Percentiles rank a stretch among this genome's conserved stretches.
phyloP scores from a whole-genome alignment of 2,888 invertebrate species.

The Epirrhoe alternata region DNA sequence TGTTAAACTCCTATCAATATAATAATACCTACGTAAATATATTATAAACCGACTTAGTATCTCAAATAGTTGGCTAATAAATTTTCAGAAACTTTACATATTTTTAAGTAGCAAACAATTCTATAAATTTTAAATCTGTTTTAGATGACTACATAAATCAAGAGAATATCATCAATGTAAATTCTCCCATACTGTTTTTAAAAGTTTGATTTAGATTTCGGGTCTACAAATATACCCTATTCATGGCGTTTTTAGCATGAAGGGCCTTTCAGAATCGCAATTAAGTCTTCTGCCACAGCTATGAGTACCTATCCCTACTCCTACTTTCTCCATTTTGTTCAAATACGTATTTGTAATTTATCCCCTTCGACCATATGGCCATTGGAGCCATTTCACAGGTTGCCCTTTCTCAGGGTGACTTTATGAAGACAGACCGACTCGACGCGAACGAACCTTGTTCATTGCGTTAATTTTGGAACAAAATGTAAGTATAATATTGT shows the following conservation, averaged over 20 bases:
- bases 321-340: background rate
- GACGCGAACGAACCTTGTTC: conserved; percentile 2
- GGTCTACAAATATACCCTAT: background rate
- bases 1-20: conserved; percentile 60
- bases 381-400: background rate
- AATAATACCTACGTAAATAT: conserved; percentile 70
- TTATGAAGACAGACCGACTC: background rate
- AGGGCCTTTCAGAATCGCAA: background rate
- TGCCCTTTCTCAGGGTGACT: background rate
- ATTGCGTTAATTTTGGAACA: conserved; percentile 5
- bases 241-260: background rate
- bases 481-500: conserved; percentile 70
- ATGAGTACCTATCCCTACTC: background rate
- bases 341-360: background rate
- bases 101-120: conserved; percentile 46
- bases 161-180: conserved; percentile 10
- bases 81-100: conserved; percentile 71
- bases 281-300: background rate
- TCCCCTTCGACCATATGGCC: background rate
- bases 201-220: conserved; percentile 4
- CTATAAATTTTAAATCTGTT: conserved; percentile 24
- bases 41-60: conserved; percentile 45
- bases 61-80: conserved; percentile 73
- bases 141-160: conserved; percentile 3
- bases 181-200: conserved; percentile 12